Conservation (phyloP, 2,113 vertebrate genomes). For the Beaufortia kweichowensis region DNA sequence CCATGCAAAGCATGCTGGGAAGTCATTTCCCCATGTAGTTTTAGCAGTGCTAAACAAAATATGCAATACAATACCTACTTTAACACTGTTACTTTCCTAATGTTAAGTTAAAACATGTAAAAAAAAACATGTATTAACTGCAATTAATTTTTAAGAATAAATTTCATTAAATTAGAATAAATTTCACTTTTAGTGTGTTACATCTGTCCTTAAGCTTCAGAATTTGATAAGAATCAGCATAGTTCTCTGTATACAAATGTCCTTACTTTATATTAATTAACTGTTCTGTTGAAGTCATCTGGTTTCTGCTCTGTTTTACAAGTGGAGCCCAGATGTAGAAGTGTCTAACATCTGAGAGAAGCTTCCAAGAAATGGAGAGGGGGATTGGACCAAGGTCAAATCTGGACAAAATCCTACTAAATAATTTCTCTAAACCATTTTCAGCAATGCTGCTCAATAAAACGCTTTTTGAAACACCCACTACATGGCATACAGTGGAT, state of each 20-base stretch:
- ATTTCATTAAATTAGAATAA: too few relatives aligned
- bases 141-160: too few relatives aligned
- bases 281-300: conserved; percentile 6
- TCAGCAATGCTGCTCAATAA: not conserved
- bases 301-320: conserved; percentile 10
- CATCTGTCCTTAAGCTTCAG: not conserved
- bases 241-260: not conserved
- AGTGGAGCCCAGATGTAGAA: conserved; percentile 19
- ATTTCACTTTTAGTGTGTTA: too few relatives aligned
- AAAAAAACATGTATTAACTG: too few relatives aligned
- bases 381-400: not conserved
- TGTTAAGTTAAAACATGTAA: too few relatives aligned
- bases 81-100: too few relatives aligned
- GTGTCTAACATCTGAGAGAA: not conserved
- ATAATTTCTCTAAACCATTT: not conserved
- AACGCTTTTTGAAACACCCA: not conserved
- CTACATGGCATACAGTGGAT: not conserved
- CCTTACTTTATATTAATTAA: not conserved
- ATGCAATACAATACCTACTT: too few relatives aligned
- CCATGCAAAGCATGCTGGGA: too few relatives aligned
- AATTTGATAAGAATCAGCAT: not conserved
- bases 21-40: too few relatives aligned
- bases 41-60: too few relatives aligned
- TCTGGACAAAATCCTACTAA: conserved; percentile 7
- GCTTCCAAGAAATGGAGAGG: conserved; percentile 27